Base-by-base conservation (phyloP, 2,797 vertebrate species). In the Parauchenoglanis ngamensis region DNA sequence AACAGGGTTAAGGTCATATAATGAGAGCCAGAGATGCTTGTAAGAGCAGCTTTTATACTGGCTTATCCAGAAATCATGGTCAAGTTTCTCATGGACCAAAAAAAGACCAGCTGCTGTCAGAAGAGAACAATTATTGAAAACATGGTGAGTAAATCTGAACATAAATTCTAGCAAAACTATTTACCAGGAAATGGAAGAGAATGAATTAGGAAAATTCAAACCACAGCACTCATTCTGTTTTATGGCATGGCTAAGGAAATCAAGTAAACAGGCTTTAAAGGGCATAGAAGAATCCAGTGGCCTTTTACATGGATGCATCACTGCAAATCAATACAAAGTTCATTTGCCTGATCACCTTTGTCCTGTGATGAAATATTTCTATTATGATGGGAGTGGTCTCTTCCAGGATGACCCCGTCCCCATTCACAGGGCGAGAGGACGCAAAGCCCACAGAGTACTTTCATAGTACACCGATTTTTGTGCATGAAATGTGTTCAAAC, bases 1-100 rank as follows among this genome's bases (percentile, higher is more conserved):
- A 88, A 44, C 21, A 35, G 78, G 57, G 57, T 63, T 63, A 63
- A 80, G 78, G 78, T 46, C 57, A 44, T 81, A 57, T 63, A 81
- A 81, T 63, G 12, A 81, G 57, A 81, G 57, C 78, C 57, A 44
- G 57, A 61, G 73, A 56, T 12, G 2, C 19, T 31, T 83, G 40
- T 65, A 82, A 46, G 59, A 52, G 10, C 61, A 49, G n/a, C 17
- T 25, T 67, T 82, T 82, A 82, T 67, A 67, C n/a, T 28, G 40
- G 40, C 10, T 67, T 80, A 80, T 35, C 56, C 15, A 56, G 52
- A 77, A 80, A 44, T 59, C 77, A 79, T 21, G 15, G 19, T 79
- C 31, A 23, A 79, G 56, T 35, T 82, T 82, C 40, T 82, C 25
- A 8, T 28, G 79, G 40, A 17, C 13, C 40, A 82, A 8, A 82